Percentiles rank a stretch among this genome's conserved stretches.
Evolutionary conservation across 1,140 invertebrate species (phyloP).

Genomic region (Drusus annulatus): DNA sequence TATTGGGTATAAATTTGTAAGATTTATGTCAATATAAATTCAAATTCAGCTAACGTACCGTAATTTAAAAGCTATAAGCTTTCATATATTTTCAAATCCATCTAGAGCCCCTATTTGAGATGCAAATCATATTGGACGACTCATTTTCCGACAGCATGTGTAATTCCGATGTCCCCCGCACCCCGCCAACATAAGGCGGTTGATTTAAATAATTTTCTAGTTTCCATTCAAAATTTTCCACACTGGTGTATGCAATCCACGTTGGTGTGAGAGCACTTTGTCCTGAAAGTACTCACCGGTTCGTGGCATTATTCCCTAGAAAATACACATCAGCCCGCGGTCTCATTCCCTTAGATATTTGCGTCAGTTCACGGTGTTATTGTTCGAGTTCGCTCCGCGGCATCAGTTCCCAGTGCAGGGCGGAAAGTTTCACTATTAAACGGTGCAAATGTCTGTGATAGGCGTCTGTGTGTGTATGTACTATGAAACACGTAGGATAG

Average conservation of each 20-base stretch:
- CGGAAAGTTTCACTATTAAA: too few species aligned
- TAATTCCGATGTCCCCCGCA: conserved; percentile 13
- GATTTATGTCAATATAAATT: not conserved
- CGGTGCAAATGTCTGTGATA: too few species aligned
- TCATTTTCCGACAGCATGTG: conserved; percentile 22
- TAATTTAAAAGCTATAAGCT: not conserved
- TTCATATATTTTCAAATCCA: not conserved
- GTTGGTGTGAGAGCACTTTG: not conserved
- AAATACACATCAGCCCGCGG: too few species aligned
- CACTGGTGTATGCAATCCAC: conserved; percentile 12
- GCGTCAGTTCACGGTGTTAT: too few species aligned
- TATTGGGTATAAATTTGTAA: too few species aligned
- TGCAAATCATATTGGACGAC: conserved; percentile 25
- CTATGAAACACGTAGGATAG: too few species aligned
- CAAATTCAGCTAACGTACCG: not conserved
- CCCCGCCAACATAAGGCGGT: not conserved
- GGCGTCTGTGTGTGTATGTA: too few species aligned
- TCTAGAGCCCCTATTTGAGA: conserved; percentile 12
- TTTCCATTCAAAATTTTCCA: conserved; percentile 29
- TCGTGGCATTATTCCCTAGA: too few species aligned
- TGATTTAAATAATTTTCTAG: conserved; percentile 35
- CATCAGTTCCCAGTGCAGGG: too few species aligned
- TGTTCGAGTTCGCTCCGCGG: too few species aligned
- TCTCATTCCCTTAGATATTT: too few species aligned
- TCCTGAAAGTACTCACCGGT: too few species aligned